These are phyloP conservation scores for Hemibagrus guttatus DNA, from an alignment of 2,797 vertebrate genomes.

Conservation along the genomic window DNA sequence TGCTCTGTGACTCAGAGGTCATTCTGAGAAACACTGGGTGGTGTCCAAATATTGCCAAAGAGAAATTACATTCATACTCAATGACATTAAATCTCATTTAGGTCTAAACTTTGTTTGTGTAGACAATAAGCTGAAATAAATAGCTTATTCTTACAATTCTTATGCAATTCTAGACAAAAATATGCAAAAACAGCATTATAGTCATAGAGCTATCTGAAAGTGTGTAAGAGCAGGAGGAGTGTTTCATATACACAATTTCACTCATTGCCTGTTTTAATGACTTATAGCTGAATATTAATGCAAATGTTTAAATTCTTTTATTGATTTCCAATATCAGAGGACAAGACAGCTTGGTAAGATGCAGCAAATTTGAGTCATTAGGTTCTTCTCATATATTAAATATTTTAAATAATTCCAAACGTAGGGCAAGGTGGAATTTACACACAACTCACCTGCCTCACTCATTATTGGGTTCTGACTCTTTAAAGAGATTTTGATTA, in stretches of 20 bases:
- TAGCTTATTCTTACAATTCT: too few species aligned
- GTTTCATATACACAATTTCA: not conserved
- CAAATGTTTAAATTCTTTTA: not conserved
- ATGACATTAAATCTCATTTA: not conserved
- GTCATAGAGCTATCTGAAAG: not conserved
- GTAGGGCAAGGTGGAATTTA: not conserved
- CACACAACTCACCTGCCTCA: not conserved
- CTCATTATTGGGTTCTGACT: not conserved
- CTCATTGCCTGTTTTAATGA: not conserved
- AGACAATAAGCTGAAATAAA: not conserved
- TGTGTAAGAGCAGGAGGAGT: not conserved
- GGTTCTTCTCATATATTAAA: not conserved
- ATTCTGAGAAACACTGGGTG: slow-evolving; percentile 9
- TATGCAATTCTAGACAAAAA: not conserved
- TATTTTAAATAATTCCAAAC: not conserved
- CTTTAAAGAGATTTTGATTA: not conserved
- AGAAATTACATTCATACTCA: not conserved
- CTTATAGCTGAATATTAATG: not conserved
- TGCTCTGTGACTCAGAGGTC: not conserved
- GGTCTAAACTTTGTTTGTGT: not conserved
- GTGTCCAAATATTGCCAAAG: not conserved
- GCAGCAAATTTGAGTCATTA: not conserved
- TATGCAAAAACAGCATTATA: not conserved
- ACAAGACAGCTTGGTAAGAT: not conserved
- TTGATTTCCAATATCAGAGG: not conserved